Evolutionary conservation across 2,888 invertebrate genomes (phyloP).

Genomic region (Margaritifera margaritifera): DNA sequence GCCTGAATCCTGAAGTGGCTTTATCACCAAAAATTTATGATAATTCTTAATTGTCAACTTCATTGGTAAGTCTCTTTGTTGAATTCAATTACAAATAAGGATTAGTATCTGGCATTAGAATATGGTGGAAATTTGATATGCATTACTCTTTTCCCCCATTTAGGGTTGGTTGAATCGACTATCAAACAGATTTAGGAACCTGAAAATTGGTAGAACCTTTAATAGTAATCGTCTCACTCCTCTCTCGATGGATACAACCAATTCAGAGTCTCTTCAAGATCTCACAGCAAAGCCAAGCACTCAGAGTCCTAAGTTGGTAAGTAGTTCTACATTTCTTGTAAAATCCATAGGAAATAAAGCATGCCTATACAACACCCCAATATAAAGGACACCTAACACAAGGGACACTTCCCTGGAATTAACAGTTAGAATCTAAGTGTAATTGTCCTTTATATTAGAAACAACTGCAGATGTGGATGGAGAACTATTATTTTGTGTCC

Average conservation of each 20-base stretch:
- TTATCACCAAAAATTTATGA: background rate
- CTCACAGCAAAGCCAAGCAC: conserved; percentile 22
- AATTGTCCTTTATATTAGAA: too few species aligned
- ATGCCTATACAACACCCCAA: too few species aligned
- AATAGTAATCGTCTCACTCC: conserved; percentile 62
- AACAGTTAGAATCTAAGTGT: too few species aligned
- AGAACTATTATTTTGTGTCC: too few species aligned
- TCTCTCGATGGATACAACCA: conserved; percentile 40
- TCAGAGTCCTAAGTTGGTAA: conserved; percentile 43
- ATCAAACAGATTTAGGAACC: conserved; percentile 69
- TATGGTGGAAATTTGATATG: background rate
- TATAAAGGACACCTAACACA: too few species aligned
- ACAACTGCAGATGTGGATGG: too few species aligned
- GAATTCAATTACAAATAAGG: too few species aligned
- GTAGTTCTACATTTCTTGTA: background rate
- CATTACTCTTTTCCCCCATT: conserved; percentile 7
- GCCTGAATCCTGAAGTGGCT: too few species aligned
- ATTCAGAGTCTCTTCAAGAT: conserved; percentile 47
- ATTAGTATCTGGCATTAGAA: background rate
- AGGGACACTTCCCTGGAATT: too few species aligned
- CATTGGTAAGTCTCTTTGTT: too few species aligned
- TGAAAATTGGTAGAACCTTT: conserved; percentile 68
- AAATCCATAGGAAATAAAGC: too few species aligned
- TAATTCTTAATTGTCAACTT: background rate
- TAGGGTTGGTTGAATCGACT: conserved; percentile 71